Base-by-base conservation (phyloP, 2,113 vertebrate species). In the Sclerurus mexicanus region DNA sequence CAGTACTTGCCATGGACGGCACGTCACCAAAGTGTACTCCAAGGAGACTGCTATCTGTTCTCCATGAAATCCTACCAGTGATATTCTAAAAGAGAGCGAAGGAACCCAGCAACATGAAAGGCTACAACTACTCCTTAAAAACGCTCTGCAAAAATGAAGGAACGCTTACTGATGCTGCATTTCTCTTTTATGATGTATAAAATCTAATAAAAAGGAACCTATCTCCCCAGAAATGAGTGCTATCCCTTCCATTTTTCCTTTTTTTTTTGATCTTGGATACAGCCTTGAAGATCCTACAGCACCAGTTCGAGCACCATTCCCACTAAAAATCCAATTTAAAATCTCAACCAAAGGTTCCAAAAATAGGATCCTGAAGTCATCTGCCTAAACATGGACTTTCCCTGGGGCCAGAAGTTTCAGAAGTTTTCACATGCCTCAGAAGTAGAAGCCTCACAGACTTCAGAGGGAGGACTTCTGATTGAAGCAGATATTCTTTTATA, bases 281-380 rank as follows among this genome's bases (percentile, higher is more conserved):
- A 68, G 58, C 21, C 33, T 72, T 89, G 56, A 63, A 84, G 76
- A 86, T 69, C 40, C 47, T 49, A 62, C 42, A 92, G 58, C 68
- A 80, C 17, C 35, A 66, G 49, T 22, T 52, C 6, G 8, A 76
- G 79, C 86, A 89, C 47, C 37, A 68, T 89, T 89, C 60, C 69
- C 68, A 75, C 58, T 93, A 78, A 84, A 95, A 93, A 84, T 64
- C 58, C 72, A 77, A 88, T 86, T 92, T 92, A 86, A 94, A 85
- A 92, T 35, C 92, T 84, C 83, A 90, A 19, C 42, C 63, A 88
- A 81, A 81, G 28, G 58, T 75, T 94, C 95, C 49, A 86, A 94
- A 96, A 90, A 95, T 90, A 94, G 95, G 84, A 60, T 47, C 77
- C 73, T 82, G 7, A 89, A 95, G 80, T 87, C 89, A 95, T 91